These are phyloP conservation scores for Zonitis immaculata DNA, from an alignment of 2,888 invertebrate species.

Conservation along the genomic window DNA sequence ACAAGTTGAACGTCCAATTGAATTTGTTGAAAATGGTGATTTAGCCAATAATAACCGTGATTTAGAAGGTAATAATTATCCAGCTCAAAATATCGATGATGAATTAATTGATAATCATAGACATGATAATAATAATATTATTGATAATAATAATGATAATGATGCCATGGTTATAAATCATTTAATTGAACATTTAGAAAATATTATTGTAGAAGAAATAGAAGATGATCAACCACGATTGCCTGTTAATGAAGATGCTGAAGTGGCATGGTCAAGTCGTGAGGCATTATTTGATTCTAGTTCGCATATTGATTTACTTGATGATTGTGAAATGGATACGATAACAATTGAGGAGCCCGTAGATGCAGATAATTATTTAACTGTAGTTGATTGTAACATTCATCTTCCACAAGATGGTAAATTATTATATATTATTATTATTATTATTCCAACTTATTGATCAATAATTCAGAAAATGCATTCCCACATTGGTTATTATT, in stretches of 20 bases:
- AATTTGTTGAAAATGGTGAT: constrained; percentile 51
- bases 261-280: constrained; percentile 13
- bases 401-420: neutral
- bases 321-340: constrained; percentile 38
- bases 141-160: constrained; percentile 5
- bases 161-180: neutral
- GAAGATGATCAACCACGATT: neutral
- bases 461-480: constrained; percentile 19
- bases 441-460: no score
- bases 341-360: neutral
- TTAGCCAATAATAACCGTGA: constrained; percentile 54
- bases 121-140: constrained; percentile 9
- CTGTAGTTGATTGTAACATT: neutral
- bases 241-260: neutral
- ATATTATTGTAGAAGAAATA: neutral
- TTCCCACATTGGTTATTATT: constrained; percentile 47
- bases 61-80: constrained; percentile 51
- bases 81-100: constrained; percentile 30
- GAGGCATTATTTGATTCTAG: constrained; percentile 45
- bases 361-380: neutral
- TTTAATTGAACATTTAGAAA: neutral
- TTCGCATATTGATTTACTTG: constrained; percentile 41
- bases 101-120: neutral
- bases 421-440: neutral
- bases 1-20: neutral